phyloP scores from a whole-genome alignment of 30 jellyfish, hydroid and myxozoan genomes.

The Cassiopea xamachana region DNA sequence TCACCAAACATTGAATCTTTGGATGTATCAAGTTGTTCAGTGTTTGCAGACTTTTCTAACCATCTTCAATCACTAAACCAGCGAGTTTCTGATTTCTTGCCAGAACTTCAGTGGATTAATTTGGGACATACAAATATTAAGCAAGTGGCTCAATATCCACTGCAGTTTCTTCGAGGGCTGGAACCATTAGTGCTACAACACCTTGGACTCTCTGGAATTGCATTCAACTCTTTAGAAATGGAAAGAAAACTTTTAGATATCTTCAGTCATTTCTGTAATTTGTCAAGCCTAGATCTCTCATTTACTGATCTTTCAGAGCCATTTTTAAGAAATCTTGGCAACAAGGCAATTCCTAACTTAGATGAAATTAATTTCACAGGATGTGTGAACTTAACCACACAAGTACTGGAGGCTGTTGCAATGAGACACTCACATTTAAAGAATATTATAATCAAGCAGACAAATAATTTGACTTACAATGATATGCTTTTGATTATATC shows the following conservation, averaged over 20 bases:
- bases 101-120: neutral
- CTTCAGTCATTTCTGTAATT: neutral
- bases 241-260: neutral
- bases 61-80: neutral
- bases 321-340: neutral
- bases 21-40: constrained; percentile 36
- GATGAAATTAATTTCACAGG: constrained; percentile 18
- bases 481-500: neutral
- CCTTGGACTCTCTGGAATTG: constrained; percentile 41
- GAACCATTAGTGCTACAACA: neutral
- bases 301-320: constrained; percentile 2
- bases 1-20: constrained; percentile 5
- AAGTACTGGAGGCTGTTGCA: neutral
- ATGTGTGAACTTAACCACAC: neutral
- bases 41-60: neutral
- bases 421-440: neutral
- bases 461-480: neutral
- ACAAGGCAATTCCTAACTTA: neutral
- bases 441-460: neutral
- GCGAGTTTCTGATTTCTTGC: neutral
- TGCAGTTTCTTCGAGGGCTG: neutral
- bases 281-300: constrained; percentile 7
- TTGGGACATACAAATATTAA: constrained; percentile 34
- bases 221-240: neutral
- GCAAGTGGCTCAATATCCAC: neutral